A percentile compares a stretch with the other conserved stretches of the same genome.
Conservation (phyloP, 2,113 vertebrate species). For the Cyanoderma ruficeps region DNA sequence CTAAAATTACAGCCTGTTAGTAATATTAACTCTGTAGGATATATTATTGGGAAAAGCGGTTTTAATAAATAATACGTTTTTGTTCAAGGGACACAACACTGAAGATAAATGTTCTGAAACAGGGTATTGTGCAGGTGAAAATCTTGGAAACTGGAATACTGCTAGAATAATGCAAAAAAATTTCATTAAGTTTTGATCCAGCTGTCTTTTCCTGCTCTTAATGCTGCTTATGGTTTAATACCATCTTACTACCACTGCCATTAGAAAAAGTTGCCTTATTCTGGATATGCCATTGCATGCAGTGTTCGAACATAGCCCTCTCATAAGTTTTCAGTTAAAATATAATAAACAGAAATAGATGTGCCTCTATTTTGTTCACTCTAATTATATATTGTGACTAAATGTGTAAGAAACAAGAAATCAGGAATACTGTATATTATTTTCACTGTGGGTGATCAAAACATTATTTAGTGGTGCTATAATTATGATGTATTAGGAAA, state of each 20-base stretch:
- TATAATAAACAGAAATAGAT: constrained; percentile 18
- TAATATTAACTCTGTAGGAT: not conserved
- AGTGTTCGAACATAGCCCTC: not conserved
- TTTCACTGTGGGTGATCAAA: constrained; percentile 37
- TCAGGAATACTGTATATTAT: not conserved
- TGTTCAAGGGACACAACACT: not conserved
- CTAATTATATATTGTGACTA: constrained; percentile 12
- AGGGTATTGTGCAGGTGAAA: not conserved
- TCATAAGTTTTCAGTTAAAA: not conserved
- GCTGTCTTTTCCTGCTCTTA: not conserved
- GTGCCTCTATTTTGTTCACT: constrained; percentile 1
- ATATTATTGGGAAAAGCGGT: not conserved
- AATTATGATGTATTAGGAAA: constrained; percentile 41
- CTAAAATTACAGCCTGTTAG: not conserved
- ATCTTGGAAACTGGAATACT: not conserved
- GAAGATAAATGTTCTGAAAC: not conserved
- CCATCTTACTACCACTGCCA: not conserved
- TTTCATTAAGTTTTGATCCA: not conserved
- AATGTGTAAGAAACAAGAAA: constrained; percentile 13
- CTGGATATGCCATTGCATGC: not conserved
- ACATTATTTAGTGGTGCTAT: constrained; percentile 38
- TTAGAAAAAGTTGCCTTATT: not conserved
- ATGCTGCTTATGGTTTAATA: not conserved
- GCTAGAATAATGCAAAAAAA: not conserved
- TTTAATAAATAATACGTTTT: not conserved